Evolutionary conservation across 1,140 invertebrate species (phyloP), one percentile per base, ranked within the genome.

Genomic region (Centruroides sculpturatus): DNA sequence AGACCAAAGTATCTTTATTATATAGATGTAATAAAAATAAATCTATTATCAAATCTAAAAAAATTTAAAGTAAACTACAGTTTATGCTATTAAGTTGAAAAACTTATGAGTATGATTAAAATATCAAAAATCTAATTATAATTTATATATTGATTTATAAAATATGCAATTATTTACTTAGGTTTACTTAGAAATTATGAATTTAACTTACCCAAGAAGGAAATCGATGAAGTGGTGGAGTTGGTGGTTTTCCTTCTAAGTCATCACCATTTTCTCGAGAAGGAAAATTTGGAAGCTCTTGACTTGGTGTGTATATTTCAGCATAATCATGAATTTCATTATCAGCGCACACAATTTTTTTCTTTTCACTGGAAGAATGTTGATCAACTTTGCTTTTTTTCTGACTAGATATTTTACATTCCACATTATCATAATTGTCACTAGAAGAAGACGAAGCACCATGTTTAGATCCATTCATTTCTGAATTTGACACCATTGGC

Each of bases 281-380:
- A 71, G 73, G 79, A 65, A 78, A 78, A 79, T 47, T 75, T 70
- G 73, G 78, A 66, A 78, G 79, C 75, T 91, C 89, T 70, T 86
- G 82, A 67, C 85, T 89, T 0, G 89, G 89, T n/a, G 89, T 93
- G 68, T 92, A 92, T 62, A 93, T 92, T 74, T 94, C 89, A 7
- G 89, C 89, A 71, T 92, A 93, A 72, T 92, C 89, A 70, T 92
- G 89, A 4, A 85, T 80, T 8, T 87, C 82, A 69, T 89, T 69
- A 57, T 68, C 61, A 66, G 61, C 52, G 47, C 51, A 48, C 47
- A 52, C 58, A n/a, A 59, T 53, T 4, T 60, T 57, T 54, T 56
- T 55, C 36, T 57, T 62, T n/a, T 10, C 47, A 50, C 52, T 64
- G 12, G 59, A 46, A 35, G 41, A 41, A 41, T 52, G 50, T 6